Conservation (phyloP, 2,797 vertebrate species). For the Pampus argenteus region DNA sequence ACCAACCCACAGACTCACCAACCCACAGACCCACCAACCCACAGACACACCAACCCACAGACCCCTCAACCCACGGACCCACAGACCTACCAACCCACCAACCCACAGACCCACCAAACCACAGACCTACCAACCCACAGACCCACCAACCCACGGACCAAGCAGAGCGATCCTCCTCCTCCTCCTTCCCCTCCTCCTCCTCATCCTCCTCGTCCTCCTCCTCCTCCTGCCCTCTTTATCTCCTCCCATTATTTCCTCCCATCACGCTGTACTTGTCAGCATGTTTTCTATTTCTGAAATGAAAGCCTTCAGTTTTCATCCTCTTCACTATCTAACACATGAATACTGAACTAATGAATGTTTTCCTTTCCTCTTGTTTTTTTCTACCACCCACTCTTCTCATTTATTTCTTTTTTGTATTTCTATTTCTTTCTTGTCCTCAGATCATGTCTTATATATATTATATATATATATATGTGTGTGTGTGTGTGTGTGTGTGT, state of each 20-base stretch:
- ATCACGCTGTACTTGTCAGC: constrained; percentile 15
- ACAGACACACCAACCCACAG: no score
- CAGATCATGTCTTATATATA: not conserved
- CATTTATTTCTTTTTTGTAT: not conserved
- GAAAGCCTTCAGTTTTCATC: constrained; percentile 25
- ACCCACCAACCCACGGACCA: no score
- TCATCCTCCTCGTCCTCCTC: not conserved
- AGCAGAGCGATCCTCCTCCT: no score
- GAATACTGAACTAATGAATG: constrained; percentile 1
- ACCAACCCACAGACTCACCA: no score
- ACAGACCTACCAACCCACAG: no score
- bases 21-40: no score
- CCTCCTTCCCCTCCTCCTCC: no score
- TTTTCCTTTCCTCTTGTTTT: constrained; percentile 14
- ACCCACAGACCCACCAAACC: no score
- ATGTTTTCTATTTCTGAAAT: constrained; percentile 45
- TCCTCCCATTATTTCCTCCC: constrained; percentile 26
- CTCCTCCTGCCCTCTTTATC: constrained; percentile 10
- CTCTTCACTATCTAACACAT: not conserved
- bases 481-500: no score
- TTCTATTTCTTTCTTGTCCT: not conserved
- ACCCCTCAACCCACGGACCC: no score
- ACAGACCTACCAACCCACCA: no score
- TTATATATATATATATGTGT: no score
- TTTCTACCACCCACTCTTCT: not conserved